These are phyloP conservation scores for Siphamia tubifer DNA, from an alignment of 2,113 vertebrate genomes.

Conservation along the genomic window DNA sequence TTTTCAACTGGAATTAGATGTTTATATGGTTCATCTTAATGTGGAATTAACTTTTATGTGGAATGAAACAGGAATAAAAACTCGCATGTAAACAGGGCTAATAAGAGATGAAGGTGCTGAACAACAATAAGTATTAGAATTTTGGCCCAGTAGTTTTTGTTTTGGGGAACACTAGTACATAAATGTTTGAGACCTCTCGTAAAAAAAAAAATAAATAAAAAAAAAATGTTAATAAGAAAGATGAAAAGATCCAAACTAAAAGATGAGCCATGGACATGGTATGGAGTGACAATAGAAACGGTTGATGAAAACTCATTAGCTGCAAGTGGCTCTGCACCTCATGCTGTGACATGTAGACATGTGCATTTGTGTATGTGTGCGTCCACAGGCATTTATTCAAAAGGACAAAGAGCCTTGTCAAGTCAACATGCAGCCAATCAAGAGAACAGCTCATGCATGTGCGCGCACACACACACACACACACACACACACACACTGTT, in stretches of 20 bases:
- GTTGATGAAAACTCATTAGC: constrained; percentile 50
- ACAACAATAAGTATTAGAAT: no score
- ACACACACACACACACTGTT: constrained; percentile 4
- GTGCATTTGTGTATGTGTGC: constrained; percentile 10
- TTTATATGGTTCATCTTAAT: no score
- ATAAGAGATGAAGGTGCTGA: no score
- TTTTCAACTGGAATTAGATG: no score
- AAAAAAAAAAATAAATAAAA: no score
- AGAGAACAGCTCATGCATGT: constrained; percentile 28
- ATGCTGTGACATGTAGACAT: constrained; percentile 16
- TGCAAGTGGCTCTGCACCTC: constrained; percentile 46
- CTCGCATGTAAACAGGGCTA: no score
- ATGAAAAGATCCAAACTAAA: background rate
- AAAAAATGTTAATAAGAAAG: background rate
- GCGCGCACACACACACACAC: background rate
- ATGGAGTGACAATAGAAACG: constrained; percentile 1
- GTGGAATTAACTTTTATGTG: no score
- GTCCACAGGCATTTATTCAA: constrained; percentile 38
- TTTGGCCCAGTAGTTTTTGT: no score
- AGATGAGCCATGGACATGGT: background rate
- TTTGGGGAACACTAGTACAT: no score
- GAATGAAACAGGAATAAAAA: no score
- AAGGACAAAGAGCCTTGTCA: constrained; percentile 60
- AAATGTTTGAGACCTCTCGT: no score
- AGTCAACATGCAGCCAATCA: constrained; percentile 50